Conservation (phyloP, 2,113 vertebrate genomes). For the Calidris pugnax region DNA sequence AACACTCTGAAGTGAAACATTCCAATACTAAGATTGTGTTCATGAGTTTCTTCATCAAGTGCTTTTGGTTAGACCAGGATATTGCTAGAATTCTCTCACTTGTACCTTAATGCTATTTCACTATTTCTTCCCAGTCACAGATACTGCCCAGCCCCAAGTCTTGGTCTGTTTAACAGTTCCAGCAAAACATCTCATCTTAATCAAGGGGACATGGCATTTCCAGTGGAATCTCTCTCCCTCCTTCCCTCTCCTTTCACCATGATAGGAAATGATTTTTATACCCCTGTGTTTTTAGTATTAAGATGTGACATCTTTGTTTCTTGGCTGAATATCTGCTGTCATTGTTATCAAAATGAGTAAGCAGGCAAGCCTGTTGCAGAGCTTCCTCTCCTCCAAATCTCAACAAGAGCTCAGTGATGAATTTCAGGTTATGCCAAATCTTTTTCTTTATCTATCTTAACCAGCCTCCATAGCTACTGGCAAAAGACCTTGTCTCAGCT, state of each 20-base stretch:
- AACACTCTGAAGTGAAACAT: background rate
- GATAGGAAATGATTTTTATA: background rate
- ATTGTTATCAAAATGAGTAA: background rate
- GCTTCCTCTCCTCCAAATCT: background rate
- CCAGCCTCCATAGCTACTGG: background rate
- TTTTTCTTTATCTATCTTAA: background rate
- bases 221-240: background rate
- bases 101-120: background rate
- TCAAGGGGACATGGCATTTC: background rate
- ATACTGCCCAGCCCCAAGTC: rapidly evolving
- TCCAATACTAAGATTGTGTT: background rate
- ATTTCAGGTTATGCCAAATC: background rate
- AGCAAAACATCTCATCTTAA: background rate
- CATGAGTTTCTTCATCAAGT: background rate
- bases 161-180: background rate
- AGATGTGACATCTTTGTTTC: background rate
- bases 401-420: background rate
- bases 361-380: background rate
- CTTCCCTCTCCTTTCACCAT: background rate
- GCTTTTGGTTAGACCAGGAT: background rate
- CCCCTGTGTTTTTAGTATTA: background rate
- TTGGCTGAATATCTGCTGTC: background rate
- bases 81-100: background rate
- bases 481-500: background rate
- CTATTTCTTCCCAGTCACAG: background rate